phyloP scores from a whole-genome alignment of 1,140 invertebrate species.

The Euglossa dilemma region DNA sequence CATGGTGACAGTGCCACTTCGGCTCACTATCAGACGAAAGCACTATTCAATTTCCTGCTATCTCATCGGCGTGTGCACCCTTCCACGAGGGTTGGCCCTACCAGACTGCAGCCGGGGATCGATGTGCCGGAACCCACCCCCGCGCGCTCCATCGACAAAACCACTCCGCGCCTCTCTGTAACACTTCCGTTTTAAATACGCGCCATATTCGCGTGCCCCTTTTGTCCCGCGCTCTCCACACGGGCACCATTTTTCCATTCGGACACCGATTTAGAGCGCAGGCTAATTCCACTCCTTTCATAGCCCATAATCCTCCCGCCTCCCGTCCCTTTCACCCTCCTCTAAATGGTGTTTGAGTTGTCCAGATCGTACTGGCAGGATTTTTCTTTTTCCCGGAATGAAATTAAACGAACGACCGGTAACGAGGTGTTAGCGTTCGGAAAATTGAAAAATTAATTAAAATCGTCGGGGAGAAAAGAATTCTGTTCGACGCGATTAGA shows the following conservation, averaged over 20 bases:
- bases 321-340: not conserved
- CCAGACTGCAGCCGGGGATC: constrained; percentile 43
- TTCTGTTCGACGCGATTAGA: too few species aligned
- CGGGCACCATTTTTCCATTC: constrained; percentile 1
- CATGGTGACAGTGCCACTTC: constrained; percentile 49
- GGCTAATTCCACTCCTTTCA: not conserved
- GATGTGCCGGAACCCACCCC: constrained; percentile 45
- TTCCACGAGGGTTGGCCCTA: constrained; percentile 37
- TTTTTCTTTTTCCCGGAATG: too few species aligned
- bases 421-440: too few species aligned
- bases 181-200: constrained; percentile 55
- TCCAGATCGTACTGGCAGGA: too few species aligned
- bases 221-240: not conserved
- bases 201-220: constrained; percentile 25
- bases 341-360: not conserved
- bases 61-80: constrained; percentile 43
- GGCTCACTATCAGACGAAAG: constrained; percentile 44
- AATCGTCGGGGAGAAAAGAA: too few species aligned
- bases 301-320: not conserved
- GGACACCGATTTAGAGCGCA: too few species aligned
- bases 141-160: constrained; percentile 24
- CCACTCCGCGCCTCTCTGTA: constrained; percentile 39
- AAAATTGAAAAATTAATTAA: too few species aligned
- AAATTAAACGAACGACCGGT: too few species aligned
- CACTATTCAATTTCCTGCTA: constrained; percentile 64